Conservation (phyloP, 64 coral and sea anemone genomes). For the Catalaphyllia jardinei region DNA sequence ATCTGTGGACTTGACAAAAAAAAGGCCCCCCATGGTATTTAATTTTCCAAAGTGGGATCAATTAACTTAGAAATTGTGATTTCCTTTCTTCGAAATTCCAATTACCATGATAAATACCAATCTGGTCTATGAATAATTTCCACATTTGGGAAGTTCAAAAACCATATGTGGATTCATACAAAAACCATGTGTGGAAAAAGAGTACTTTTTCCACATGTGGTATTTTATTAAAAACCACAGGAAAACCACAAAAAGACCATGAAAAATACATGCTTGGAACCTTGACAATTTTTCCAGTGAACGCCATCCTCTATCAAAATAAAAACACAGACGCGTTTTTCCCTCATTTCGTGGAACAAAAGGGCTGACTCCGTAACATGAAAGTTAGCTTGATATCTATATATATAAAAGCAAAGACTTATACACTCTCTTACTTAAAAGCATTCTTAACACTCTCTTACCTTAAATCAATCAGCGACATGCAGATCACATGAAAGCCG, state of each 20-base stretch:
- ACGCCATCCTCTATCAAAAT: too few relatives aligned
- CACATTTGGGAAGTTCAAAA: conserved; percentile 32
- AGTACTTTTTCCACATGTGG: conserved; percentile 48
- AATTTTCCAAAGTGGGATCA: background rate
- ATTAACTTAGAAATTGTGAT: background rate
- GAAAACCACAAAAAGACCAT: conserved; percentile 50
- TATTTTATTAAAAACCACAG: conserved; percentile 36
- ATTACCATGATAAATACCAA: background rate
- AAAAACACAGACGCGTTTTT: too few relatives aligned
- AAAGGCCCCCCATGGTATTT: too few relatives aligned
- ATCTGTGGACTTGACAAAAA: too few relatives aligned
- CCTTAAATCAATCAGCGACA: too few relatives aligned
- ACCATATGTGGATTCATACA: conserved; percentile 25
- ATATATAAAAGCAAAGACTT: too few relatives aligned
- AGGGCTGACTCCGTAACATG: too few relatives aligned
- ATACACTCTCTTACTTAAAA: too few relatives aligned
- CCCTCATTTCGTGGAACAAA: too few relatives aligned
- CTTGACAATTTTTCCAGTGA: conserved; percentile 45
- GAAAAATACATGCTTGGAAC: conserved; percentile 41
- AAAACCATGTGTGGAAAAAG: conserved; percentile 48
- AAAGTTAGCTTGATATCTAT: too few relatives aligned
- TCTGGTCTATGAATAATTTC: background rate
- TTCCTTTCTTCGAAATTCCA: background rate
- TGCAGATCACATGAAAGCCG: too few relatives aligned
- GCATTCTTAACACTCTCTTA: too few relatives aligned